Base-by-base conservation (phyloP, 2,113 vertebrate genomes). In the Zootoca vivipara region DNA sequence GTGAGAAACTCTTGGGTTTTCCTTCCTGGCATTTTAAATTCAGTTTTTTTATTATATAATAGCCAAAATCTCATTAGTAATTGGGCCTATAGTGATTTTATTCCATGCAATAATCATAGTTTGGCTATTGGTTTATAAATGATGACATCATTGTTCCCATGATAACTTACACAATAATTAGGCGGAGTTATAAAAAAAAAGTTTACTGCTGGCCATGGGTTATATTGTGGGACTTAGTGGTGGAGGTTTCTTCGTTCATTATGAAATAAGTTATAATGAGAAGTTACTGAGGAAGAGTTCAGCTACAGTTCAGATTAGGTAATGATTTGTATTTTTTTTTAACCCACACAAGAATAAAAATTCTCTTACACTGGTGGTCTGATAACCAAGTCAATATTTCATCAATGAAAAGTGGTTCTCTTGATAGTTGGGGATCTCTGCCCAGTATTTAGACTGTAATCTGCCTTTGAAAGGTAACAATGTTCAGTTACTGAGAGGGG, bases 251-350 rank as follows among this genome's bases (percentile, higher is more conserved):
- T 70, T 62, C 7, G 10, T 42, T 58, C 38, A 72, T 72, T n/a
- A 74, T 16, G 13, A 16, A 42, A 78, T 33, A 77, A 88, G 70
- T 40, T 64, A 80, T 78, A 88, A 46, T 26, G 18, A 67, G 73
- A 58, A 13, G 22, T 58, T 88, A 58, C n/a, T 40, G 7, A 83
- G 33, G 42, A 78, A 84, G n/a, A 84, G 33, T 78, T 89, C 64
- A 70, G 4, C 26, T 22, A 78, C 26, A 70, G 42, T 16, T 52
- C 42, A 78, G 40, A 38, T 58, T 70, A 20, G 26, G 30, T 24
- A 83, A 81, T 58, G 70, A 65, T 33, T 3, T 58, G 24, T 12
- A 24, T 12, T 38, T 46, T 46, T 46, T 62, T 62, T 62, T 62
- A 62, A 62, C 58, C 13, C 46, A 46, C 46, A 7, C n/a, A 15